A percentile compares a stretch with the other conserved stretches of the same genome.
These are phyloP conservation scores for Eptesicus fuscus DNA, from an alignment of 2,113 vertebrate genomes.

Conservation along the genomic window DNA sequence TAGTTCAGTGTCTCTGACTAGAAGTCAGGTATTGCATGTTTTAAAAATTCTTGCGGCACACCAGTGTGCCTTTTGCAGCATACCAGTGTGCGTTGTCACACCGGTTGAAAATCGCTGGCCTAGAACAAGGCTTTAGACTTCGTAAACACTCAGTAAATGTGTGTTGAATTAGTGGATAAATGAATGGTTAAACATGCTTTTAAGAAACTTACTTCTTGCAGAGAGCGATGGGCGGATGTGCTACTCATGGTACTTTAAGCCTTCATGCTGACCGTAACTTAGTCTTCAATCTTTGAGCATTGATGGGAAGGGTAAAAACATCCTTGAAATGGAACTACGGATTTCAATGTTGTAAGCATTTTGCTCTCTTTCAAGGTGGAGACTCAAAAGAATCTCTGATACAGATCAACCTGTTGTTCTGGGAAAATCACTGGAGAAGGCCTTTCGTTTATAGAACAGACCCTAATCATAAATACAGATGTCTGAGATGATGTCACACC, in stretches of 20 bases:
- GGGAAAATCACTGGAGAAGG: constrained; percentile 35
- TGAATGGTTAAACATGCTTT: not conserved
- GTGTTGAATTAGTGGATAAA: not conserved
- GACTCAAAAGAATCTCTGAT: not conserved
- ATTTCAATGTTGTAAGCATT: constrained; percentile 26
- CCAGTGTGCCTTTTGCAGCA: not conserved
- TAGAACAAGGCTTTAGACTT: not conserved
- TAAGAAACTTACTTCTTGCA: constrained; percentile 23
- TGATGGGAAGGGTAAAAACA: constrained; percentile 47
- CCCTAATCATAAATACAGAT: constrained; percentile 44
- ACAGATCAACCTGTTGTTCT: constrained; percentile 8
- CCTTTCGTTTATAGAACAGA: constrained; percentile 52
- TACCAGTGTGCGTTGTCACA: not conserved
- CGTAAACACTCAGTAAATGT: not conserved
- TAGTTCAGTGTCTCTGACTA: not conserved
- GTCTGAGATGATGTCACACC: constrained; percentile 16
- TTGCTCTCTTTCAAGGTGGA: not conserved
- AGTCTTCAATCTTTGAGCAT: constrained; percentile 35
- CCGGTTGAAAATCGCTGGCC: not conserved
- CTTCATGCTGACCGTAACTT: constrained; percentile 5
- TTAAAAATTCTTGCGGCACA: not conserved
- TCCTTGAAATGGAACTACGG: not conserved
- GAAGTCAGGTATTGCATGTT: not conserved
- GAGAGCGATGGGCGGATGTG: not conserved
- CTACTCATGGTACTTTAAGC: constrained; percentile 23